Base-by-base conservation (phyloP, 2,797 vertebrate genomes). In the Capromys pilorides region DNA sequence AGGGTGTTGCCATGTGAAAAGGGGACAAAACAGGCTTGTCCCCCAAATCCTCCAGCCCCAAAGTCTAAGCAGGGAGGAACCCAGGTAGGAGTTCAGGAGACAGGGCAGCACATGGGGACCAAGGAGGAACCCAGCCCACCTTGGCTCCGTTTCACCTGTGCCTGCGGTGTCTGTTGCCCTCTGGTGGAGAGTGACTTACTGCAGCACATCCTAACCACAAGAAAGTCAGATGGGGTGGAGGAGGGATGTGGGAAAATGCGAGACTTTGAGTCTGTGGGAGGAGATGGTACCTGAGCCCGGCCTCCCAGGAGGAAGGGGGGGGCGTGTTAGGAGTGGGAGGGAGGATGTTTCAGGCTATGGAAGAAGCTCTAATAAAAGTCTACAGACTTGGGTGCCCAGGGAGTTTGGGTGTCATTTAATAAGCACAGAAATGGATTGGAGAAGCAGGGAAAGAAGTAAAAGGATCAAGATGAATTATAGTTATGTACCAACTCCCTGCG, bases 181-280 rank as follows among this genome's bases (percentile, higher is more conserved):
- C 96, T 94, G 69, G 78, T 51, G 92, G 81, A 61, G 0, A 79
- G 16, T 88, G 84, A 24, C 22, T 33, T 54, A 54, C 77, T 36
- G 21, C 64, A 41, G 54, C 4, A 14, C 5, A 24, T 45, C 24
- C 0, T 0, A 67, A 89, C 49, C 78, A 11, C 64, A 28, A 19
- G 28, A 6, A 73, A 75, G 69, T 90, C 36, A 19, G 67, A 73
- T 2, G 61, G 5, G 57, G 41, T 45, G 18, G 26, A 21, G 3
- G 7, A 1, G 3, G 10, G 41, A 24, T 3, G 9, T 19, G 7
- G 39, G 59, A 62, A 18, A 57, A 33, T 28, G 2, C 2, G 1
- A 11, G 24, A 82, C n/a, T n/a, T n/a, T n/a, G n/a, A n/a, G 13
- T 4, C 8, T n/a, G 59, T 54, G 21, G 8, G n/a, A 75, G 31